Percentiles rank a stretch among this genome's conserved stretches.
Conservation (phyloP, 2,888 invertebrate genomes). For the Folsomia candida region DNA sequence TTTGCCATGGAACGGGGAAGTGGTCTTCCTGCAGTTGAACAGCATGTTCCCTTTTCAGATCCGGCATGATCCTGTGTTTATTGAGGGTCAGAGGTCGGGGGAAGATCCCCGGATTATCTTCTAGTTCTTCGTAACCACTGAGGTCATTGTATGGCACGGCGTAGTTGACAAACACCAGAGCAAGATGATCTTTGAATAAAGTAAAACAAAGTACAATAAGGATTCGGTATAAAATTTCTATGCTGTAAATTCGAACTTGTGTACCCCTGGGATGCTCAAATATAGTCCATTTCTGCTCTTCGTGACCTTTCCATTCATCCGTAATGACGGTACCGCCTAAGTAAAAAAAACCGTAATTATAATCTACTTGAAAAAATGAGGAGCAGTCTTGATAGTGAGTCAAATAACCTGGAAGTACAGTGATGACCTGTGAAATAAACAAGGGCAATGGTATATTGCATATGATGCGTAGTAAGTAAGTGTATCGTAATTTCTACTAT, state of each 20-base stretch:
- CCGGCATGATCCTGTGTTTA: constrained; percentile 9
- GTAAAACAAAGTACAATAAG: not conserved
- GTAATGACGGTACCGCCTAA: constrained; percentile 28
- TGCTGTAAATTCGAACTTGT: too few relatives aligned
- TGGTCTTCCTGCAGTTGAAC: not conserved
- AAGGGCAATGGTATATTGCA: too few relatives aligned
- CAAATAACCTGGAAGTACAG: too few relatives aligned
- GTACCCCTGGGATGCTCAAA: constrained; percentile 32
- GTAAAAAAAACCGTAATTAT: not conserved
- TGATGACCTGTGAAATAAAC: constrained; percentile 33
- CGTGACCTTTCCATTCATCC: constrained; percentile 12
- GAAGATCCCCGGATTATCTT: constrained; percentile 30
- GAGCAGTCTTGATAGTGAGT: too few relatives aligned
- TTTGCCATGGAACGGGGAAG: constrained; percentile 22
- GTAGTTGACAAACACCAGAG: constrained; percentile 31
- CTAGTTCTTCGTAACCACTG: constrained; percentile 27
- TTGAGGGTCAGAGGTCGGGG: constrained; percentile 35
- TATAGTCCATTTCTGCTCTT: constrained; percentile 31
- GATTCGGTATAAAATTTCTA: too few relatives aligned
- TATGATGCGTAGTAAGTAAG: too few relatives aligned
- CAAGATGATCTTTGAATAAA: constrained; percentile 20
- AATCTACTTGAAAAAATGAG: too few relatives aligned
- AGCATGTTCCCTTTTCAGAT: not conserved
- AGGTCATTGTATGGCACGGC: constrained; percentile 33
- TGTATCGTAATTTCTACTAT: too few relatives aligned